Evolutionary conservation across 2,113 vertebrate species (phyloP), one percentile per base, ranked within the genome.

Genomic region (Oreotragus oreotragus): DNA sequence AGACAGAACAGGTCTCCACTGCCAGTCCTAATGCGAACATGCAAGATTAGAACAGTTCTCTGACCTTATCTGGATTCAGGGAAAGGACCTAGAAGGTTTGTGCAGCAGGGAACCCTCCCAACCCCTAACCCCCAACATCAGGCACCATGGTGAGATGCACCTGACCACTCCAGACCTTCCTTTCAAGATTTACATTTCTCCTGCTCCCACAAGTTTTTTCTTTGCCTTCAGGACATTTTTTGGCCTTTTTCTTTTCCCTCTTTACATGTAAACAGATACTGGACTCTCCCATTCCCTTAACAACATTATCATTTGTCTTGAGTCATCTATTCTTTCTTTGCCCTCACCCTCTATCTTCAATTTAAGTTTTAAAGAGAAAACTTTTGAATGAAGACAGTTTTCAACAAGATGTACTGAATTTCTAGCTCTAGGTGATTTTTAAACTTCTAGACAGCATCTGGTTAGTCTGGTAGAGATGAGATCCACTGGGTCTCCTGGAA

Each of bases 331-430:
- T 47, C 9, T 66, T 55, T 88, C 43, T 60, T 60, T 89, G 87
- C 17, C 9, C 27, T 43, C 17, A 76, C 15, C n/a, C 10, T 73
- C 43, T 51, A 33, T 43, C 9, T 70, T 80, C n/a, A 88, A 66
- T 76, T 49, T 76, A 92, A 85, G 47, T 87, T 58, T 92, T 60
- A 53, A 64, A 53, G 66, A 90, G 81, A 84, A 89, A 79, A 57
- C 25, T 36, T 77, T 60, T 36, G 36, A 79, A 90, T 55, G 45
- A 77, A 92, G 60, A 86, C 60, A 57, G 1, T 77, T 95, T 84
- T 86, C 43, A 88, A 21, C 43, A 64, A 90, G 58, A 81, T 88
- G 94, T 33, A 76, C 0, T 57, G 23, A 90, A 77, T 70, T 87
- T 55, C 33, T 77, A 92, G 43, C 13, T 95, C 30, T n/a, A 85